Evolutionary conservation across 2,797 vertebrate genomes (phyloP), one percentile per base, ranked within the genome.

Genomic region (Ptychadena robeensis): DNA sequence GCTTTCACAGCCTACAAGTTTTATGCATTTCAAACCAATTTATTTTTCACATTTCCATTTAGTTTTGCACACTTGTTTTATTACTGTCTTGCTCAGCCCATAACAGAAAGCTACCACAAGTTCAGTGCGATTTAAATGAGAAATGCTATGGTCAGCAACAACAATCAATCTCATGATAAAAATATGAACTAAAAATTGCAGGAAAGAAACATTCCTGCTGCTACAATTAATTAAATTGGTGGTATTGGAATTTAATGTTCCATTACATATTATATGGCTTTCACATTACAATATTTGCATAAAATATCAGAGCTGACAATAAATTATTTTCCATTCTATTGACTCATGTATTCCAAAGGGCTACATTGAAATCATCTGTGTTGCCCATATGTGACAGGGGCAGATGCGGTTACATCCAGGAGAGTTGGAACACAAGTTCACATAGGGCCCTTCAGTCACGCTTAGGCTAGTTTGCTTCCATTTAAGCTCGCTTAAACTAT

Each of bases 21-120:
- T 59, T 59, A 59, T 31, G 61, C 11, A 64, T 64, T 64, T 64
- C 0, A 64, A 64, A 28, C 28, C 28, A 28, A 64, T 64, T 64
- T 64, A 28, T 64, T 64, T 28, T 64, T 64, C 4, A 64, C 25
- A 64, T 64, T 64, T 64, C 30, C 11, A 28, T 10, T 25, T 64
- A 64, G 25, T 64, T 30, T 31, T 28, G 61, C 61, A 64, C 61
- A 64, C 61, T 64, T 64, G 57, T 61, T 61, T 61, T 61, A 28
- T 64, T 64, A 15, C 11, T 64, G 27, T n/a, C 25, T 25, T 25
- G 25, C 25, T 59, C 5, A 59, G 57, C 22, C 25, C 9, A 25
- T 59, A 25, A 25, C 22, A 59, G 25, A 59, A 59, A 59, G 5
- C 25, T 59, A 8, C 9, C 57, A 59, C 12, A 11, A n/a, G 25